Evolutionary conservation across 23 tunicate genomes (phyloP).

Genomic region (Ciona savignyi): DNA sequence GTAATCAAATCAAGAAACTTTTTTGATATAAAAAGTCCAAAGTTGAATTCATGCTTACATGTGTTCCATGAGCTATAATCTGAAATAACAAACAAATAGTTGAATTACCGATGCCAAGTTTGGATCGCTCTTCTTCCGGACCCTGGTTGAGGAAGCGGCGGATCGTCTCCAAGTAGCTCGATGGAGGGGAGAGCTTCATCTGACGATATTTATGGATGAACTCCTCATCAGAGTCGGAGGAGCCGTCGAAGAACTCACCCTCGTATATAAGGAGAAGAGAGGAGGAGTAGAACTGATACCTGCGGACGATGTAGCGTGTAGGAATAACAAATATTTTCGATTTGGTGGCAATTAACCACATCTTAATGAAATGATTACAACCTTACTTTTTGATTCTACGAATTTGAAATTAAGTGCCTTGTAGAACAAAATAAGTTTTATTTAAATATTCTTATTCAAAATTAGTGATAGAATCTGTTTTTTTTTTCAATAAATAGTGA

Average conservation of each 20-base stretch:
- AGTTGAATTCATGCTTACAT: no score
- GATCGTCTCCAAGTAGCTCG: slow-evolving; percentile 46
- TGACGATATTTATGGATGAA: slow-evolving; percentile 80
- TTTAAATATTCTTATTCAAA: no score
- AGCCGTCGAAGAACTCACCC: slow-evolving; percentile 90
- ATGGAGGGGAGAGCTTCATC: slow-evolving; percentile 21
- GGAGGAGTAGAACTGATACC: slow-evolving; percentile 91
- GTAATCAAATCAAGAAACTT: no score
- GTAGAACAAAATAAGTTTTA: no score
- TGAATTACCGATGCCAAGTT: not conserved
- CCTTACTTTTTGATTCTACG: no score
- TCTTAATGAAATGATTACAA: slow-evolving; percentile 75
- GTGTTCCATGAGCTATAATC: no score
- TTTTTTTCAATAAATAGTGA: no score
- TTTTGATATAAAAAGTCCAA: no score
- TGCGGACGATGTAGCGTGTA: slow-evolving; percentile 35
- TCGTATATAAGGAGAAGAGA: slow-evolving; percentile 87
- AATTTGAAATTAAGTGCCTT: no score
- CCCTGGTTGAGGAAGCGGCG: slow-evolving; percentile 28
- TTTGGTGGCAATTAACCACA: slow-evolving; percentile 52
- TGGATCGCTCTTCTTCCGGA: slow-evolving; percentile 7
- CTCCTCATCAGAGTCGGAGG: slow-evolving; percentile 94
- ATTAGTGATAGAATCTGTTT: no score
- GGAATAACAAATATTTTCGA: slow-evolving; percentile 18
- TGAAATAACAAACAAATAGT: no score